Evolutionary conservation across 2,888 invertebrate genomes (phyloP).

Genomic region (Polietes domitor): DNA sequence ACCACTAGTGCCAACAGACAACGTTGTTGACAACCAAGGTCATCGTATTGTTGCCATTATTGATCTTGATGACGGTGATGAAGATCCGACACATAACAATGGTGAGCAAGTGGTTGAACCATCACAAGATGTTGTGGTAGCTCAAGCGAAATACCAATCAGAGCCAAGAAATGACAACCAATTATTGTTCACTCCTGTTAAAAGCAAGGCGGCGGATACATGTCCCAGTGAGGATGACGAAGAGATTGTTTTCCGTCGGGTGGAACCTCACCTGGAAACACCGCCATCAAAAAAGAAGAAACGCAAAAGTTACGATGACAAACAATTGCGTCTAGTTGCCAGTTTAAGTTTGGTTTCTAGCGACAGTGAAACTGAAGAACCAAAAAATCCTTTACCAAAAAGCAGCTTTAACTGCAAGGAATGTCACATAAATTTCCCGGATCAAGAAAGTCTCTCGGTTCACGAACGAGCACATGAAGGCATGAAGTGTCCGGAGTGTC

Average conservation of each 20-base stretch:
- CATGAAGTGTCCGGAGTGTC: constrained; percentile 66
- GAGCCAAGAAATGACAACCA: neutral
- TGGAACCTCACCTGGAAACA: constrained; percentile 52
- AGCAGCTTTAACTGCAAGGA: constrained; percentile 30
- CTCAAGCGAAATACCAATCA: neutral
- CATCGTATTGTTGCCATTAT: constrained; percentile 67
- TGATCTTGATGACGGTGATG: constrained; percentile 65
- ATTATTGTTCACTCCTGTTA: neutral
- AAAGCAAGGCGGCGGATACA: neutral
- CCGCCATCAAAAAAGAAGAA: constrained; percentile 34
- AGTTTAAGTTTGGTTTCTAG: constrained; percentile 68
- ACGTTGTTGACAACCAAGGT: constrained; percentile 33
- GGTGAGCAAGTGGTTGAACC: neutral
- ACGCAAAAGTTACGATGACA: constrained; percentile 64
- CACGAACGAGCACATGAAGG: constrained; percentile 59
- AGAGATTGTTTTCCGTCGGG: constrained; percentile 66
- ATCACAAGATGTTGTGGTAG: neutral
- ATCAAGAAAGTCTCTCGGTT: constrained; percentile 52
- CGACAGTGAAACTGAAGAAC: constrained; percentile 64
- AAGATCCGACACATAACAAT: neutral
- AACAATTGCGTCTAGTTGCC: constrained; percentile 66
- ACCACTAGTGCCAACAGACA: neutral
- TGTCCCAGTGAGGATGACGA: constrained; percentile 57
- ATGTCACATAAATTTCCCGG: constrained; percentile 52
- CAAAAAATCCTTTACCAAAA: neutral